Evolutionary conservation across 2,113 vertebrate species (phyloP).

Genomic region (Psephotus haematonotus): DNA sequence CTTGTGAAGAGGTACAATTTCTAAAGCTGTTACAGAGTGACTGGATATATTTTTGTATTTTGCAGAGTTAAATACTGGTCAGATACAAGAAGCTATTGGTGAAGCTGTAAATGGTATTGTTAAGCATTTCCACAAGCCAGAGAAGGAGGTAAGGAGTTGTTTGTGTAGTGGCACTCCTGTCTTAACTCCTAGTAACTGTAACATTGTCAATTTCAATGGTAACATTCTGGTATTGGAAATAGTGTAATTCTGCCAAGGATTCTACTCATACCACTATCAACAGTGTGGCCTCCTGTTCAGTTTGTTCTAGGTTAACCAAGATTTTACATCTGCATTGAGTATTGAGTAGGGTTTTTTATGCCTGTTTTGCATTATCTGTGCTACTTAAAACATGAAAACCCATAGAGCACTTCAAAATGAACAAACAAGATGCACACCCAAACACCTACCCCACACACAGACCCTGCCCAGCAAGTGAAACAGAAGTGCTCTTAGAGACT

Average conservation of each 20-base stretch:
- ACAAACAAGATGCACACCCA: not conserved
- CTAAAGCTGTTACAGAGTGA: not conserved
- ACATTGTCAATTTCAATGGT: not conserved
- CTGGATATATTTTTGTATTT: not conserved
- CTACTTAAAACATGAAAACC: not conserved
- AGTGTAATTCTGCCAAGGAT: not conserved
- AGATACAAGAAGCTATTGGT: conserved; percentile 98
- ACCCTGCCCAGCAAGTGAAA: not conserved
- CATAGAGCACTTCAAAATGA: not conserved
- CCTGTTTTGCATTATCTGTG: not conserved
- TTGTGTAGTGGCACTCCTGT: not conserved
- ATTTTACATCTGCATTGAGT: not conserved
- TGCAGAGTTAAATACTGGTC: conserved; percentile 95
- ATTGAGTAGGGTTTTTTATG: not conserved
- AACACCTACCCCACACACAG: not conserved
- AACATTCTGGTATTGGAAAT: not conserved
- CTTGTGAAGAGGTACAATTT: not conserved
- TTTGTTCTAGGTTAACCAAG: not conserved
- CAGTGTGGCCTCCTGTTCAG: not conserved
- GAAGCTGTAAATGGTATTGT: conserved; percentile 99
- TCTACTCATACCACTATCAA: not conserved
- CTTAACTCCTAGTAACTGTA: not conserved
- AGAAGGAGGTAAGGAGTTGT: conserved; percentile 91
- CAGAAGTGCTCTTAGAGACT: not conserved
- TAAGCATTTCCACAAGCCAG: conserved; percentile 98